Base-by-base conservation (phyloP, 2,797 vertebrate species). In the Botia kubotai region DNA sequence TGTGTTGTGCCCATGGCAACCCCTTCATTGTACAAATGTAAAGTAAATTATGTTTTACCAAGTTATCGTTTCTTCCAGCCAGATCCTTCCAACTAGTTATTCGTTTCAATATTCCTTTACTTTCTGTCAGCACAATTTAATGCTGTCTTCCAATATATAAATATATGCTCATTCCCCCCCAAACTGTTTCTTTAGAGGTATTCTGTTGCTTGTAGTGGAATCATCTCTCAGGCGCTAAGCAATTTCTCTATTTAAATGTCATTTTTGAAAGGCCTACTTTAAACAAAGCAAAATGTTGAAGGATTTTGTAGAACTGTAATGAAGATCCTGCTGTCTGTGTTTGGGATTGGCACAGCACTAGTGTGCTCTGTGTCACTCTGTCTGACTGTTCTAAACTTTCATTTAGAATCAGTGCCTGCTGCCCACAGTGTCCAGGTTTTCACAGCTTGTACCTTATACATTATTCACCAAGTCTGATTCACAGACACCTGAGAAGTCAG, bases 381-480 rank as follows among this genome's bases (percentile, higher is more conserved):
- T 75, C 57, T 50, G 80, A 46, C 63, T 68, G 77, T 55, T 82
- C 72, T 77, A 75, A 75, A 73, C 81, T 72, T 75, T 74, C 36
- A 79, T 82, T 80, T 73, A 67, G n/a, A 68, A 33, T 66, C 33
- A 0, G 50, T 80, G 63, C 29, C 75, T 84, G 70, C 71, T 29
- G 50, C 58, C 77, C 83, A 77, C 74, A 67, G 71, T 19, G 29
- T 62, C 79, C 57, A 62, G 68, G 75, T 70, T 78, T 84, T 85
- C 77, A 83, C 83, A 84, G 78, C 82, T 85, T 86, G 84, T 84
- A 71, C 66, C 80, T 87, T 71, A 86, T 88, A 36, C 66, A 88
- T 88, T 83, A 87, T 87, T 88, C 76, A 87, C 77, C 13, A 43
- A 13, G 55, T 33, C 60, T 80, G 75, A 86, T 86, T 87, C 83